Percentiles rank a stretch among this genome's conserved stretches.
Evolutionary conservation across 2,113 vertebrate species (phyloP).

Genomic region (Anarhynchus alexandrinus): DNA sequence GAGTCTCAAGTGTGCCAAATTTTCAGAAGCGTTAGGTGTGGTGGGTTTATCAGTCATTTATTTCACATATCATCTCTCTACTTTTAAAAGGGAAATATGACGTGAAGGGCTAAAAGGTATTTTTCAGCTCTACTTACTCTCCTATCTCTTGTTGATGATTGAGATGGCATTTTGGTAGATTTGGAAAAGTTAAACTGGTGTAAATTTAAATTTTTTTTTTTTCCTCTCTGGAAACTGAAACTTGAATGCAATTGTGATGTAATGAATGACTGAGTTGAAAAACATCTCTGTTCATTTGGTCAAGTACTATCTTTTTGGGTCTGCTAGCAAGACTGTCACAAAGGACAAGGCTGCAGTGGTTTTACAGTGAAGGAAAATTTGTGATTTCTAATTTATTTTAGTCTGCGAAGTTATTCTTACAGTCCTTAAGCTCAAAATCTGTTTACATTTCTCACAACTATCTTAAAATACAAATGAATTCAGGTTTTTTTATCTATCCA

Average conservation of each 20-base stretch:
- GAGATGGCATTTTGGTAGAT: background rate
- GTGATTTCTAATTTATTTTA: background rate
- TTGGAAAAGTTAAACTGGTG: background rate
- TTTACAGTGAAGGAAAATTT: background rate
- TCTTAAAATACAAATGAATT: background rate
- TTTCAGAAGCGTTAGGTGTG: background rate
- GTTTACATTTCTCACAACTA: background rate
- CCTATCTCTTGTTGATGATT: background rate
- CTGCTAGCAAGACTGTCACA: background rate
- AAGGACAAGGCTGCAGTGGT: background rate
- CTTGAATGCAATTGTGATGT: background rate
- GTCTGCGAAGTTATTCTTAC: background rate
- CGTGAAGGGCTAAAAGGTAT: background rate
- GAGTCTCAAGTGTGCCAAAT: too few species aligned
- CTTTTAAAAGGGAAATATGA: background rate
- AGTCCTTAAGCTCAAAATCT: background rate
- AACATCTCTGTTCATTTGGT: background rate
- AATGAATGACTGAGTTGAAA: background rate
- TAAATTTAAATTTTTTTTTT: background rate
- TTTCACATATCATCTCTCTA: background rate
- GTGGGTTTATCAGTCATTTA: too few species aligned
- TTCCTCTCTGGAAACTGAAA: background rate
- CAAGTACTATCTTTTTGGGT: background rate
- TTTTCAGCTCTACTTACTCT: background rate
- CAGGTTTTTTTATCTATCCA: background rate